phyloP scores from a whole-genome alignment of 2,797 vertebrate genomes.

The Emys orbicularis region DNA sequence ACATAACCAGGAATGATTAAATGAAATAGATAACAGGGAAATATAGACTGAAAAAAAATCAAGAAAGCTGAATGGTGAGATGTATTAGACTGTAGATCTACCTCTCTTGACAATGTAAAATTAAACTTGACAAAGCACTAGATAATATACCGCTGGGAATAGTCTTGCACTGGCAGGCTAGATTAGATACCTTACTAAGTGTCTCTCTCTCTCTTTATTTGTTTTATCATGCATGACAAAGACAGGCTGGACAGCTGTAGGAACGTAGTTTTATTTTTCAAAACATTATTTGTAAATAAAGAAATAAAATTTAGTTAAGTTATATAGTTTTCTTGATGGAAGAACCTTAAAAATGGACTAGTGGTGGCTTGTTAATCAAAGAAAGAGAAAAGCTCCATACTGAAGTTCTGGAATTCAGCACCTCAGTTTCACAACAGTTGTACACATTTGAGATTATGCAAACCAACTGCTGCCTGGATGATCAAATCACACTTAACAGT shows the following conservation, averaged over 20 bases:
- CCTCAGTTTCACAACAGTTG: conserved; percentile 57
- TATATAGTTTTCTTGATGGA: conserved; percentile 60
- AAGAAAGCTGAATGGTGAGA: conserved; percentile 37
- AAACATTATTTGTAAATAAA: conserved; percentile 75
- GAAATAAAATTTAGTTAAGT: conserved; percentile 76
- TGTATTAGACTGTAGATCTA: conserved; percentile 46
- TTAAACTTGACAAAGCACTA: conserved; percentile 30
- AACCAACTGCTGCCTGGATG: conserved; percentile 50
- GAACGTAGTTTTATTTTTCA: conserved; percentile 55
- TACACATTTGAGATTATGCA: conserved; percentile 55
- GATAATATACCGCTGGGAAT: conserved; percentile 15
- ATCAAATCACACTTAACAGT: conserved; percentile 47
- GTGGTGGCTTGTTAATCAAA: conserved; percentile 65
- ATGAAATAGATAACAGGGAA: conserved; percentile 16
- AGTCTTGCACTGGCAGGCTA: conserved; percentile 35
- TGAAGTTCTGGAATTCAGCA: conserved; percentile 78
- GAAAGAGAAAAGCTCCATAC: conserved; percentile 77
- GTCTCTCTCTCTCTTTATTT: conserved; percentile 26
- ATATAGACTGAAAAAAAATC: conserved; percentile 43
- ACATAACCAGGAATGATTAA: not conserved
- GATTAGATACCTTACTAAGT: conserved; percentile 33
- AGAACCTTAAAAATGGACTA: conserved; percentile 75
- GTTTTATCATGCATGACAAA: not conserved
- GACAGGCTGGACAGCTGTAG: too few species aligned
- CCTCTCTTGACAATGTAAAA: conserved; percentile 38